These are phyloP conservation scores for Agriopis aurantiaria DNA, from an alignment of 2,888 invertebrate species.

Conservation along the genomic window DNA sequence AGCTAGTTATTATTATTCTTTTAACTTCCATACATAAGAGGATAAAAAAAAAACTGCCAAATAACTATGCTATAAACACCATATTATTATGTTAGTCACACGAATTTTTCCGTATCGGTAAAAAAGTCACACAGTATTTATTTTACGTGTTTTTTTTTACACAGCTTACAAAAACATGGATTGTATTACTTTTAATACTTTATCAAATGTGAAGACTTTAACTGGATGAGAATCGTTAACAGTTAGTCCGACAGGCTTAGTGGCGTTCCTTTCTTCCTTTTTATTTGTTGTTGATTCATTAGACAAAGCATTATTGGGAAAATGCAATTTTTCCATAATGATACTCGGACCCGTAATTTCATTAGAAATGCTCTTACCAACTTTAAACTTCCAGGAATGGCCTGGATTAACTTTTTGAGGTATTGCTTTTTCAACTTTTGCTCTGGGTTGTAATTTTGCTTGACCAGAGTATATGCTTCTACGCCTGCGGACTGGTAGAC, in stretches of 20 bases:
- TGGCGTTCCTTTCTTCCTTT: slow-evolving; percentile 13
- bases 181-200: slow-evolving; percentile 25
- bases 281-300: slow-evolving; percentile 26
- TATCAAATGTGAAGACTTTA: slow-evolving; percentile 16
- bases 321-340: slow-evolving; percentile 38
- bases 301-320: slow-evolving; percentile 17
- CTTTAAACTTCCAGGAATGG: slow-evolving; percentile 20
- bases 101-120: too few relatives aligned
- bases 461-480: slow-evolving; percentile 46
- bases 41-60: too few relatives aligned
- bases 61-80: too few relatives aligned
- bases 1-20: too few relatives aligned
- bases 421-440: slow-evolving; percentile 17
- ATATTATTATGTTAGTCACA: too few relatives aligned
- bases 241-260: slow-evolving; percentile 21
- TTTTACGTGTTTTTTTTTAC: not conserved
- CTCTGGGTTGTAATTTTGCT: not conserved
- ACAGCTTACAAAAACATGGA: slow-evolving; percentile 30
- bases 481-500: slow-evolving; percentile 65
- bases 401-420: slow-evolving; percentile 26
- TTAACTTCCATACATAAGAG: too few relatives aligned
- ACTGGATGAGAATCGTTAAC: slow-evolving; percentile 15
- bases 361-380: slow-evolving; percentile 26
- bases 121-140: too few relatives aligned
- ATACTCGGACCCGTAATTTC: slow-evolving; percentile 27